Percentiles rank a stretch among this genome's conserved stretches.
Conservation (phyloP, 2,888 invertebrate species). For the Trichacis sp. region DNA sequence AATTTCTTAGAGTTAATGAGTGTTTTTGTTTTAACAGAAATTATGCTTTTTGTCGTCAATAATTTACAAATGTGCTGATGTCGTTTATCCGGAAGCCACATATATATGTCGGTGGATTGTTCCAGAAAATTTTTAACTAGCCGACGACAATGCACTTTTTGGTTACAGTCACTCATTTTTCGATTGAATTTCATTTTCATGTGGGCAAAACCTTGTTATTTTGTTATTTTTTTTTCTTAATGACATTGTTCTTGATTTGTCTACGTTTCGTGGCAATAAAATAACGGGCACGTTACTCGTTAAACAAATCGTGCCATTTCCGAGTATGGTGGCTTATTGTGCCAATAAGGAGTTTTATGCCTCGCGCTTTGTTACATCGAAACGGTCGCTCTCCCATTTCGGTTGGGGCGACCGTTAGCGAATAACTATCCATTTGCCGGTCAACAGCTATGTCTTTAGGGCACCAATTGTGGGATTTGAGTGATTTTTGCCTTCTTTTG, state of each 20-base stretch:
- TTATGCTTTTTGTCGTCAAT: too few relatives aligned
- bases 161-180: too few relatives aligned
- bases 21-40: too few relatives aligned
- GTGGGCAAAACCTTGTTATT: too few relatives aligned
- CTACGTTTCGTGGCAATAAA: constrained; percentile 1
- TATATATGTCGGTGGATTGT: too few relatives aligned
- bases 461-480: constrained; percentile 18
- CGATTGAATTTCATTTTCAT: too few relatives aligned
- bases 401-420: constrained; percentile 34
- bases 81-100: too few relatives aligned
- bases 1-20: too few relatives aligned
- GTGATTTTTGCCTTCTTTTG: constrained; percentile 31
- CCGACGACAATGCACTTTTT: too few relatives aligned
- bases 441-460: constrained; percentile 30
- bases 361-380: constrained; percentile 32
- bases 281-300: constrained; percentile 5
- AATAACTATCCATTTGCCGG: constrained; percentile 26
- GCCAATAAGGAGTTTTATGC: constrained; percentile 16
- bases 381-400: constrained; percentile 38
- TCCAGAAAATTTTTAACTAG: too few relatives aligned
- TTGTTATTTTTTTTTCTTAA: neutral
- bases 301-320: constrained; percentile 6
- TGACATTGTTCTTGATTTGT: neutral
- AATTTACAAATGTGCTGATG: too few relatives aligned
- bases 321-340: constrained; percentile 16